These are phyloP conservation scores for Centropus unirufus DNA, from an alignment of 2,113 vertebrate genomes.

Conservation along the genomic window DNA sequence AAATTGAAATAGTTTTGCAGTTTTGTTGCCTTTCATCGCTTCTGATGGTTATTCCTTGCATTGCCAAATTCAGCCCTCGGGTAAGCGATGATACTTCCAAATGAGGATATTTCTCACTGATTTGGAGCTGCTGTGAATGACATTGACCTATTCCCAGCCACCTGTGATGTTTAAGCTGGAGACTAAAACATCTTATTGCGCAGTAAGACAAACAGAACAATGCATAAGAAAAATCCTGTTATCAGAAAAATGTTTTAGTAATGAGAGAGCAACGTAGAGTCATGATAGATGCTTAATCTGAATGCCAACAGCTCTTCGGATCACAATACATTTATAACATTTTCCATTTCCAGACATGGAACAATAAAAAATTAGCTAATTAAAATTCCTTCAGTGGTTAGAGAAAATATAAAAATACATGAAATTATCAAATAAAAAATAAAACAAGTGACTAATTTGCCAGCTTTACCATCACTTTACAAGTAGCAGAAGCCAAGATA, in stretches of 20 bases:
- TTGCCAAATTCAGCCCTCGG: not conserved
- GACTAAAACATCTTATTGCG: not conserved
- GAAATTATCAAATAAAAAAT: slow-evolving; percentile 39
- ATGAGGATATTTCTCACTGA: not conserved
- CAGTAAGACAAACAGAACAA: not conserved
- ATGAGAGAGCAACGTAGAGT: not conserved
- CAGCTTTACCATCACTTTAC: slow-evolving; percentile 58
- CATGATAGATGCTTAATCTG: slow-evolving; percentile 2
- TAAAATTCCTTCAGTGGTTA: slow-evolving; percentile 38
- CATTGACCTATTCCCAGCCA: not conserved
- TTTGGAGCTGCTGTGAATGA: slow-evolving; percentile 13
- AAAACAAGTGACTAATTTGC: slow-evolving; percentile 16
- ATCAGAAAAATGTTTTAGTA: slow-evolving; percentile 3
- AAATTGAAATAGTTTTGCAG: not conserved
- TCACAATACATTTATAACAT: slow-evolving; percentile 9
- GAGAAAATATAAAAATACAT: slow-evolving; percentile 51
- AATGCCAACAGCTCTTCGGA: slow-evolving; percentile 1
- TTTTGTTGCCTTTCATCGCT: not conserved
- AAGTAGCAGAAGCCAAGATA: slow-evolving; percentile 63
- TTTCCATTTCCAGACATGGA: slow-evolving; percentile 43
- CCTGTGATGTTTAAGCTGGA: not conserved
- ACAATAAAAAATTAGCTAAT: slow-evolving; percentile 51
- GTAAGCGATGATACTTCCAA: not conserved
- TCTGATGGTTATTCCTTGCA: not conserved
- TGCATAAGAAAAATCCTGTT: not conserved